These are phyloP conservation scores for Pangasianodon gigas DNA, from an alignment of 2,113 vertebrate genomes.

Conservation along the genomic window DNA sequence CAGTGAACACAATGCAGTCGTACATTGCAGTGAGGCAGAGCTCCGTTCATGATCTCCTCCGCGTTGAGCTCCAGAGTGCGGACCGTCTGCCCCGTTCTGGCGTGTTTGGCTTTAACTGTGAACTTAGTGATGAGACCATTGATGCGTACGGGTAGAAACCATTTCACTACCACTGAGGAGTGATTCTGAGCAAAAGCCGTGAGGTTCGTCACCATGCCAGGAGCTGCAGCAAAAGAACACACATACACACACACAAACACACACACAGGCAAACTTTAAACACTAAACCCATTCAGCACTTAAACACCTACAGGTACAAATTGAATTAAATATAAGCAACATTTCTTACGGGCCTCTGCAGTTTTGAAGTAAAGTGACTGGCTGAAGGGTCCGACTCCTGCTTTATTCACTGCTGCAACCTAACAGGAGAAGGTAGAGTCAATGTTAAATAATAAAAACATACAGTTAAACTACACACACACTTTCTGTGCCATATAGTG, in stretches of 20 bases:
- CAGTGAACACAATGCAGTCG: not conserved
- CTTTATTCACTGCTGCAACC: conserved; percentile 88
- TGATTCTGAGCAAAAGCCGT: conserved; percentile 87
- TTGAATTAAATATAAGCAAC: not conserved
- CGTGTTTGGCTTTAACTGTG: conserved; percentile 91
- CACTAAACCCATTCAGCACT: not conserved
- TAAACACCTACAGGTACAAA: not conserved
- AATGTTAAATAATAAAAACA: conserved; percentile 3
- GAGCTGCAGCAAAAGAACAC: conserved; percentile 77
- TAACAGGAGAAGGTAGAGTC: conserved; percentile 54
- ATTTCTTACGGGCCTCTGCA: conserved; percentile 87
- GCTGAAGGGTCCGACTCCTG: conserved; percentile 84
- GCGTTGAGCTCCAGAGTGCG: conserved; percentile 86
- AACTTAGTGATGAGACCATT: conserved; percentile 96
- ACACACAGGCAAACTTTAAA: not conserved
- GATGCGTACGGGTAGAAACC: conserved; percentile 91
- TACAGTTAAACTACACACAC: not conserved
- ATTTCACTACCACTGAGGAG: conserved; percentile 86
- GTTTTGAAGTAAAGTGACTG: conserved; percentile 90
- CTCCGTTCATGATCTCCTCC: conserved; percentile 86
- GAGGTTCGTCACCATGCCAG: conserved; percentile 92
- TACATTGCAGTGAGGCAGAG: conserved; percentile 93
- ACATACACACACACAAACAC: conserved; percentile 56
- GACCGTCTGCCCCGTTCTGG: conserved; percentile 82
- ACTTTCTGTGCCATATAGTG: not conserved